These are phyloP conservation scores for Lasioglossum zephyrum DNA, from an alignment of 2,888 invertebrate species.

Conservation along the genomic window DNA sequence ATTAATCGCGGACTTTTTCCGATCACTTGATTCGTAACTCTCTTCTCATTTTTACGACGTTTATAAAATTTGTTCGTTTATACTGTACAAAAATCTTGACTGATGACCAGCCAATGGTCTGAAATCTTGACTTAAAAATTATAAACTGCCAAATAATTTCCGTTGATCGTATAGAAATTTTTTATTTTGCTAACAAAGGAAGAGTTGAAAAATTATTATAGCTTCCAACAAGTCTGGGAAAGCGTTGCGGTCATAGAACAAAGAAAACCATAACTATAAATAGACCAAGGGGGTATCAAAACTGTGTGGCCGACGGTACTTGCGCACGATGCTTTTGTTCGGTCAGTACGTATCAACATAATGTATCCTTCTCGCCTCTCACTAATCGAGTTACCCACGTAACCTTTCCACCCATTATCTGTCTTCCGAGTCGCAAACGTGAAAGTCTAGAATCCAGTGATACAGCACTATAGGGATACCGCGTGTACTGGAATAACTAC, in stretches of 20 bases:
- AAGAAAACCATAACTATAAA: neutral
- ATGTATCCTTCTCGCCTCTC: conserved; percentile 22
- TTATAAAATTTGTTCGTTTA: neutral
- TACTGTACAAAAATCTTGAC: neutral
- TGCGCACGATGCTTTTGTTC: conserved; percentile 12
- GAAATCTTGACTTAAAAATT: no score
- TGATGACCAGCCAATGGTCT: no score
- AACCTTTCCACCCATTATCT: conserved; percentile 14
- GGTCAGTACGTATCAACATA: neutral
- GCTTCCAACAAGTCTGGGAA: neutral
- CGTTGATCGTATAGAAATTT: neutral
- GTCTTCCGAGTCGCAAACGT: conserved; percentile 7
- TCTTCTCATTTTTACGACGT: neutral
- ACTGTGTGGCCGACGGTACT: conserved; percentile 18
- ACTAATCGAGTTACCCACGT: conserved; percentile 18
- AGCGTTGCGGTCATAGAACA: neutral
- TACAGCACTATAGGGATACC: neutral
- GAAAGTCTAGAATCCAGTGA: conserved; percentile 5
- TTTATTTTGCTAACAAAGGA: neutral
- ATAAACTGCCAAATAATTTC: neutral
- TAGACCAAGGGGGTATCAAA: neutral
- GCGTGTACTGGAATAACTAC: neutral
- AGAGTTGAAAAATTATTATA: neutral
- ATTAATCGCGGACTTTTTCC: neutral
- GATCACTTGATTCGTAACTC: neutral